A percentile compares a stretch with the other conserved stretches of the same genome.
These are phyloP conservation scores for Cydia pomonella DNA, from an alignment of 1,140 invertebrate species.

Conservation along the genomic window DNA sequence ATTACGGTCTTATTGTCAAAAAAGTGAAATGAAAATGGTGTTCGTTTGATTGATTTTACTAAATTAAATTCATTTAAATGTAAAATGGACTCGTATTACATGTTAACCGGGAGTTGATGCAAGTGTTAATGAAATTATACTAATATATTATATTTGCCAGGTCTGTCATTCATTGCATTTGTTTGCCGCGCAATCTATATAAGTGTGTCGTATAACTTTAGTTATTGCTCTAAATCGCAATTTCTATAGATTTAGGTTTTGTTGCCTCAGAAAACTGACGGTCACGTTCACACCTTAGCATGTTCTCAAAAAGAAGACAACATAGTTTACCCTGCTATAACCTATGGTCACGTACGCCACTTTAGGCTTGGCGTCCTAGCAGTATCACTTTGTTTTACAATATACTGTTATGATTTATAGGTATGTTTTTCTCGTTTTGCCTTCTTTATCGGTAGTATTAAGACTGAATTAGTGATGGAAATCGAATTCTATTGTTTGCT, in stretches of 20 bases:
- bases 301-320: not conserved
- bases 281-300: not conserved
- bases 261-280: not conserved
- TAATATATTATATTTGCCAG: conserved; percentile 18
- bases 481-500: not conserved
- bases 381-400: not conserved
- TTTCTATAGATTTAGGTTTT: conserved; percentile 17
- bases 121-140: conserved; percentile 6
- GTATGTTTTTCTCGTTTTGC: not conserved
- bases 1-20: conserved; percentile 27
- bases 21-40: conserved; percentile 27
- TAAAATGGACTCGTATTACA: conserved; percentile 23
- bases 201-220: conserved; percentile 38
- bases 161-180: conserved; percentile 2
- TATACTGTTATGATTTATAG: not conserved
- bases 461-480: not conserved
- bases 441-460: not conserved
- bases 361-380: conserved; percentile 15
- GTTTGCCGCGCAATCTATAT: conserved; percentile 56
- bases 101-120: conserved; percentile 10
- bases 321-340: conserved; percentile 4
- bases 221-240: conserved; percentile 31
- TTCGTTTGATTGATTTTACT: conserved; percentile 31
- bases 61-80: not conserved
- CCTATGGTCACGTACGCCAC: conserved; percentile 29